Conservation (phyloP, 1,140 invertebrate genomes). For the honey bee (Apis mellifera) region Amel_HAv3.1 CM009938.2:1170001-1170500, state of each 20-base stretch:
- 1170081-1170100: conserved; percentile 92
- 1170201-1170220: conserved; percentile 89
- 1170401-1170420: conserved; percentile 87
- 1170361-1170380: conserved; percentile 88
- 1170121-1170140: conserved; percentile 85
- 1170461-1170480: background rate
- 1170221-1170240: conserved; percentile 87
- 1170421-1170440: conserved; percentile 13
- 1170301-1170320: conserved; percentile 89
- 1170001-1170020: conserved; percentile 85
- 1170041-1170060: conserved; percentile 88
- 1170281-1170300: conserved; percentile 91
- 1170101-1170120: conserved; percentile 90
- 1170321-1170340: conserved; percentile 88
- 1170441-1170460: background rate
- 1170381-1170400: conserved; percentile 91
- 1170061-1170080: conserved; percentile 90
- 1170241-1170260: conserved; percentile 84
- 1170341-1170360: conserved; percentile 86
- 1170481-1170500: too few species aligned
- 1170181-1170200: conserved; percentile 74
- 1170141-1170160: conserved; percentile 65
- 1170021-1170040: conserved; percentile 91
- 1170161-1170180: conserved; percentile 46
- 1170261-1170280: conserved; percentile 88